Conservation (phyloP, 2,113 vertebrate species). For the Charadrius vociferus region DNA sequence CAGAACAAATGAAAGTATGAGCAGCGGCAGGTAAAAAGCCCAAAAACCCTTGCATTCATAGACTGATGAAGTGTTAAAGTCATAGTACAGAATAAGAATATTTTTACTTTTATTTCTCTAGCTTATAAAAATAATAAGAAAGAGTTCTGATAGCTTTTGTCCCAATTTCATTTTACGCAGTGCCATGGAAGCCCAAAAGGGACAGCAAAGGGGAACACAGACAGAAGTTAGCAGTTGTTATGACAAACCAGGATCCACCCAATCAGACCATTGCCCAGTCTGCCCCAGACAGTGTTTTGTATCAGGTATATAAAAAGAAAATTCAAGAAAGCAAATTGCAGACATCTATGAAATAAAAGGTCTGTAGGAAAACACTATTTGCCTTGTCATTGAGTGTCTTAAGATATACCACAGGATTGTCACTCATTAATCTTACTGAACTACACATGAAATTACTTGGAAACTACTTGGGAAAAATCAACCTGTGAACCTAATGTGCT, state of each 20-base stretch:
- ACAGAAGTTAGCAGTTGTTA: not conserved
- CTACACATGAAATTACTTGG: not conserved
- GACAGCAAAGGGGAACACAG: not conserved
- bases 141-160: not conserved
- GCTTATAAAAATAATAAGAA: not conserved
- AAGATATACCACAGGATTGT: not conserved
- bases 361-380: not conserved
- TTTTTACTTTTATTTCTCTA: not conserved
- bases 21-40: not conserved
- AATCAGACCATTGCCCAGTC: rapidly evolving
- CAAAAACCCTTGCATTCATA: not conserved
- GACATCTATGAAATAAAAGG: not conserved
- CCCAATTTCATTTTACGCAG: not conserved
- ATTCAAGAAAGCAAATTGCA: not conserved
- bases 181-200: not conserved
- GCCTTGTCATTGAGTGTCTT: not conserved
- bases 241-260: not conserved
- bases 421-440: not conserved
- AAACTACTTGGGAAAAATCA: not conserved
- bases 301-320: not conserved
- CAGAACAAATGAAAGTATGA: not conserved
- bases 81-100: not conserved
- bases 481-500: not conserved
- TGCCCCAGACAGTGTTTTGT: not conserved
- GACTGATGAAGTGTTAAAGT: not conserved